Percentiles rank a stretch among this genome's conserved stretches.
These are phyloP conservation scores for Acipenser oxyrinchus DNA, from an alignment of 2,797 vertebrate species.

Conservation along the genomic window DNA sequence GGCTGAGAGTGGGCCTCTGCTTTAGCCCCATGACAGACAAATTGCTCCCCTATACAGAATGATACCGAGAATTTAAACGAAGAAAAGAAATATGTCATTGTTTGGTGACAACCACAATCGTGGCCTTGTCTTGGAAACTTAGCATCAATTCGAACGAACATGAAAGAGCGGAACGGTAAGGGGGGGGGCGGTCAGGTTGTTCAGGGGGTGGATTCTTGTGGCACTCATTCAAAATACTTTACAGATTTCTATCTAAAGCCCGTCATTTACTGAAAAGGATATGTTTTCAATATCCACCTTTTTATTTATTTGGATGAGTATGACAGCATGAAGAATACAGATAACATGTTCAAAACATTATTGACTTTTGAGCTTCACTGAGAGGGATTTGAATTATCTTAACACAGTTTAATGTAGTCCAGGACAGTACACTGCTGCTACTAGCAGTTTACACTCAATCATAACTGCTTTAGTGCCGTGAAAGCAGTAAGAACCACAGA, in stretches of 20 bases:
- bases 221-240: slow-evolving; percentile 61
- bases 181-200: slow-evolving; percentile 26
- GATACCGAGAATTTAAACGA: slow-evolving; percentile 80
- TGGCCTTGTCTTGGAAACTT: slow-evolving; percentile 70
- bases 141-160: slow-evolving; percentile 60
- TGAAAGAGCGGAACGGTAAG: slow-evolving; percentile 38
- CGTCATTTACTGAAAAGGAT: slow-evolving; percentile 33
- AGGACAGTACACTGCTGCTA: too few relatives aligned
- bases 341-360: slow-evolving; percentile 39
- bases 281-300: slow-evolving; percentile 31
- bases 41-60: slow-evolving; percentile 82
- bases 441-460: too few relatives aligned
- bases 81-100: slow-evolving; percentile 88
- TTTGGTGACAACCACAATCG: slow-evolving; percentile 77
- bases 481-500: too few relatives aligned
- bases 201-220: slow-evolving; percentile 42
- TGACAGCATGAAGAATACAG: not conserved
- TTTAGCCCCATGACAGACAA: slow-evolving; percentile 93
- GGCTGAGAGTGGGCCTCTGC: slow-evolving; percentile 67
- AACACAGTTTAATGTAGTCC: too few relatives aligned
- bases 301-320: not conserved
- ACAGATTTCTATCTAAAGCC: slow-evolving; percentile 58
- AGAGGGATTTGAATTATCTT: too few relatives aligned
- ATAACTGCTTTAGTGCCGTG: too few relatives aligned
- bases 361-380: slow-evolving; percentile 9